These are phyloP conservation scores for Peromyscus leucopus DNA, from an alignment of 2,113 vertebrate species.

Conservation along the genomic window DNA sequence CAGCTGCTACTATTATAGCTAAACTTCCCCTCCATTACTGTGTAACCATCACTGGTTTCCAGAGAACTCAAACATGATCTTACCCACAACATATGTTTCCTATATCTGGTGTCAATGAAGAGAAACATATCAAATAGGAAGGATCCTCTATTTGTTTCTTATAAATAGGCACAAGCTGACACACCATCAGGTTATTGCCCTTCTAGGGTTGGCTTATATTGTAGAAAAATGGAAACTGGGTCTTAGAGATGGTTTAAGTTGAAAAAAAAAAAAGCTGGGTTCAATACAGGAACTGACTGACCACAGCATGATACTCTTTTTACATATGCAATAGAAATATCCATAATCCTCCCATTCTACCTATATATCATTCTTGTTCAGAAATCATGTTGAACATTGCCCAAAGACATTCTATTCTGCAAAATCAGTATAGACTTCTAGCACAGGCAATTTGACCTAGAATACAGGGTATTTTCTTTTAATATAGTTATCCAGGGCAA, in stretches of 20 bases:
- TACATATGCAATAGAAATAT: not conserved
- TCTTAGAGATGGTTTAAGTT: not conserved
- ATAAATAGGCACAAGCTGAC: not conserved
- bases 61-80: not conserved
- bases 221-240: not conserved
- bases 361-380: not conserved
- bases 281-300: not conserved
- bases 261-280: not conserved
- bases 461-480: not conserved
- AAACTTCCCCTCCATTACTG: not conserved
- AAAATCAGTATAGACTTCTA: not conserved
- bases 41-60: not conserved
- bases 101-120: not conserved
- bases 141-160: not conserved
- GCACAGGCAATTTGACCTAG: not conserved
- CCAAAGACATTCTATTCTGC: not conserved
- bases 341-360: not conserved
- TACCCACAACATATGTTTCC: not conserved
- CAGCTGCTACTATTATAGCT: not conserved
- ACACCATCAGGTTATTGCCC: not conserved
- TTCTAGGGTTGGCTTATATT: not conserved
- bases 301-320: not conserved
- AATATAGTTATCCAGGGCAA: not conserved
- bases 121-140: not conserved
- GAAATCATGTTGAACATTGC: not conserved